phyloP scores from a whole-genome alignment of 1,140 invertebrate species.

The Palaemon carinicauda region DNA sequence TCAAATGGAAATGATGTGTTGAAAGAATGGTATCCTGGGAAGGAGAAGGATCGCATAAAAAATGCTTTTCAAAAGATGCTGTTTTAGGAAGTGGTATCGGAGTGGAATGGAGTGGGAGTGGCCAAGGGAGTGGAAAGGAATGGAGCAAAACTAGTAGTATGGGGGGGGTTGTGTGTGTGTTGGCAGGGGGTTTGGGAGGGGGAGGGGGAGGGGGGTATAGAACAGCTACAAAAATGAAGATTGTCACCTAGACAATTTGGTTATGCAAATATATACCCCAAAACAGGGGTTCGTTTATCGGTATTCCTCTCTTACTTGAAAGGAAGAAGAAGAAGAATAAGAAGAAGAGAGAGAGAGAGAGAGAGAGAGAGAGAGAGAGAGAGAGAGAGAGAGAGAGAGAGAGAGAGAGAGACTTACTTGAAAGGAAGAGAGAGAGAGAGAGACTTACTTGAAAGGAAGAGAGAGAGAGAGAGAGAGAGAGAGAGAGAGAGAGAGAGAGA shows the following conservation, averaged over 20 bases:
- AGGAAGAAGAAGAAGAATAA: neutral
- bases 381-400: neutral
- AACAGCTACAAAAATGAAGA: neutral
- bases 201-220: neutral
- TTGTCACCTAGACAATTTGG: too few species aligned
- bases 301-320: too few species aligned
- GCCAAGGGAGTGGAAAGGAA: neutral
- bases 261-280: too few species aligned
- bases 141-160: too few species aligned
- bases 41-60: too few species aligned
- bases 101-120: neutral
- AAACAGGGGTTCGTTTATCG: too few species aligned
- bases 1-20: too few species aligned
- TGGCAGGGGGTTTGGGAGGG: too few species aligned
- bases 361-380: neutral
- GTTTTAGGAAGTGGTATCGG: neutral
- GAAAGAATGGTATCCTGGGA: too few species aligned
- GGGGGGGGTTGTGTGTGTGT: too few species aligned
- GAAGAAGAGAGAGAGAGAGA: slow-evolving; percentile 3
- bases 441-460: neutral
- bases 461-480: neutral
- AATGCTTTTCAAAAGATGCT: neutral
- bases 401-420: neutral
- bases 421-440: neutral
- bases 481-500: neutral